Evolutionary conservation across 2,113 vertebrate species (phyloP).

Genomic region (Miniopterus natalensis): DNA sequence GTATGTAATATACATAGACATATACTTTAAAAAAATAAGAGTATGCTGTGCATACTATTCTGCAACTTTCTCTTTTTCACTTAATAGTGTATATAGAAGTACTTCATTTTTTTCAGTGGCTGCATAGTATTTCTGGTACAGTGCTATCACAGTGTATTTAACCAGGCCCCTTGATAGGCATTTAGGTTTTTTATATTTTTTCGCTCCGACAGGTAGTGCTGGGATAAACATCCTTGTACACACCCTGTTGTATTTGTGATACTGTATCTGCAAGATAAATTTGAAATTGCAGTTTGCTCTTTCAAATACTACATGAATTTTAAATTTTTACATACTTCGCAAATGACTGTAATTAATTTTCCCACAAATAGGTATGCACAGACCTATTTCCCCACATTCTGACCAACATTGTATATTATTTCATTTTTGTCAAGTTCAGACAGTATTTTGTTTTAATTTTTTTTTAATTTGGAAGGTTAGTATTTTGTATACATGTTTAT

Average conservation of each 20-base stretch:
- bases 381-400: neutral
- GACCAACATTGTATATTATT: neutral
- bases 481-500: neutral
- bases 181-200: neutral
- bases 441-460: neutral
- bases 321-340: slow-evolving; percentile 4
- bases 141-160: neutral
- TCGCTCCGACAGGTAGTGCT: neutral
- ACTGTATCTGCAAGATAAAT: neutral
- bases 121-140: neutral
- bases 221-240: neutral
- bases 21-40: neutral
- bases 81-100: neutral
- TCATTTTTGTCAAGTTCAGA: neutral
- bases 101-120: neutral
- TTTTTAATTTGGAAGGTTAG: neutral
- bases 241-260: neutral
- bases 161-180: neutral
- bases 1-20: neutral
- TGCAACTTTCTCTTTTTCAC: neutral
- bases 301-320: neutral
- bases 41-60: neutral
- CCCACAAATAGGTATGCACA: neutral
- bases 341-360: neutral
- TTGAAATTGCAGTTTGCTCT: slow-evolving; percentile 21